Evolutionary conservation across 2,113 vertebrate species (phyloP).

Genomic region (Brevimyrus niger): DNA sequence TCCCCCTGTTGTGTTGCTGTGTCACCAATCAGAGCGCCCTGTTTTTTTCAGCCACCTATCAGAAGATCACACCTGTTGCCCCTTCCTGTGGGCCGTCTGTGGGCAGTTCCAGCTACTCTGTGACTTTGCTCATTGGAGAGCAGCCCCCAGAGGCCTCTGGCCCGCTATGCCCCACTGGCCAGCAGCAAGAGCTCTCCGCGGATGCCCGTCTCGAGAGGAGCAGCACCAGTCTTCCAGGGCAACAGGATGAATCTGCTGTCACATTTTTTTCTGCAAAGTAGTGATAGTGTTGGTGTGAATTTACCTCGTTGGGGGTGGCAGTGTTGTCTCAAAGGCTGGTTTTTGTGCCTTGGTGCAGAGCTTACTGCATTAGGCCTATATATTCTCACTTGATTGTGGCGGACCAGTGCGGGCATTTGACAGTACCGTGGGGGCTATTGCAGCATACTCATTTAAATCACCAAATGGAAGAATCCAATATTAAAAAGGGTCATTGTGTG

Average conservation of each 20-base stretch:
- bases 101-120: constrained; percentile 45
- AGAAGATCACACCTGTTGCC: constrained; percentile 37
- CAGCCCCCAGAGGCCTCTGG: not conserved
- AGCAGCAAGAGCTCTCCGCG: constrained; percentile 27
- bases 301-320: not conserved
- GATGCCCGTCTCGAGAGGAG: not conserved
- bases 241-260: constrained; percentile 56
- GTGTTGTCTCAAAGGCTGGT: not conserved
- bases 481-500: not conserved
- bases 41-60: constrained; percentile 51
- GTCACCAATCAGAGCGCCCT: not conserved
- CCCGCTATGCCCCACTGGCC: rapidly evolving
- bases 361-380: not conserved
- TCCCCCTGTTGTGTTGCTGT: not conserved
- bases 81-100: constrained; percentile 22
- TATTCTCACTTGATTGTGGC: too few species aligned
- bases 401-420: not conserved
- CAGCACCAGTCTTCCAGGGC: constrained; percentile 3
- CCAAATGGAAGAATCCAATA: not conserved
- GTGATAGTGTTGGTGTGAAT: constrained; percentile 31
- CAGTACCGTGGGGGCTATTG: not conserved
- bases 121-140: constrained; percentile 53
- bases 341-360: not conserved
- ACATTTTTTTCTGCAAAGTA: constrained; percentile 59
- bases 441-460: not conserved